These are phyloP conservation scores for Callospermophilus lateralis DNA, from an alignment of 2,113 vertebrate species.

Conservation along the genomic window DNA sequence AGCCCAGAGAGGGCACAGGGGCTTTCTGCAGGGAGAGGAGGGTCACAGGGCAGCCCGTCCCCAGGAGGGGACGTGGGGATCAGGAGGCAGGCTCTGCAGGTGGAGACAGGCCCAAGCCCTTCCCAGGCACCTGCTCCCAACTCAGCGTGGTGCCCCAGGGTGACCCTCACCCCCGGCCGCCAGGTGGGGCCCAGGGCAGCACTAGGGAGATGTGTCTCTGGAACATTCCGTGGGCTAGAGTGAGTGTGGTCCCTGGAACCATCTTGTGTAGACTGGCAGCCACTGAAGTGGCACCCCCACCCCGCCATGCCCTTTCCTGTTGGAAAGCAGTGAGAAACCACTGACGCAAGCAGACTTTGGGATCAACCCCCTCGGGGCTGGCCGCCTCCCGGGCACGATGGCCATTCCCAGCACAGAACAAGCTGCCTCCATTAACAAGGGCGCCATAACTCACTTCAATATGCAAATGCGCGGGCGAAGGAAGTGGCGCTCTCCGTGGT, in stretches of 20 bases:
- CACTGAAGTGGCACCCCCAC: accelerated
- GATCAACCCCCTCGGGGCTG: not conserved
- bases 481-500: accelerated
- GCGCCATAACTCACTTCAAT: not conserved
- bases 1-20: not conserved
- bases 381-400: not conserved
- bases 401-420: not conserved
- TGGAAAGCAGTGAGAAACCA: not conserved
- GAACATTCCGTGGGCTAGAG: not conserved
- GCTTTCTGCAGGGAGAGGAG: not conserved
- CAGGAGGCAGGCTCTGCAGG: too few relatives aligned
- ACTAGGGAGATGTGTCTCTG: accelerated
- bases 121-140: not conserved
- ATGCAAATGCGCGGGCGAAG: accelerated
- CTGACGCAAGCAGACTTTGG: not conserved
- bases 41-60: not conserved
- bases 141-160: not conserved
- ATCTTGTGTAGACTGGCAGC: not conserved
- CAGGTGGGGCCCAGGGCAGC: not conserved
- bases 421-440: not conserved
- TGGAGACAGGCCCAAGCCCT: too few relatives aligned
- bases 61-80: not conserved
- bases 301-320: accelerated
- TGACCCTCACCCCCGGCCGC: not conserved
- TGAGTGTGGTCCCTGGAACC: not conserved